phyloP scores from a whole-genome alignment of 1,140 invertebrate genomes.

The Psix sp. region DNA sequence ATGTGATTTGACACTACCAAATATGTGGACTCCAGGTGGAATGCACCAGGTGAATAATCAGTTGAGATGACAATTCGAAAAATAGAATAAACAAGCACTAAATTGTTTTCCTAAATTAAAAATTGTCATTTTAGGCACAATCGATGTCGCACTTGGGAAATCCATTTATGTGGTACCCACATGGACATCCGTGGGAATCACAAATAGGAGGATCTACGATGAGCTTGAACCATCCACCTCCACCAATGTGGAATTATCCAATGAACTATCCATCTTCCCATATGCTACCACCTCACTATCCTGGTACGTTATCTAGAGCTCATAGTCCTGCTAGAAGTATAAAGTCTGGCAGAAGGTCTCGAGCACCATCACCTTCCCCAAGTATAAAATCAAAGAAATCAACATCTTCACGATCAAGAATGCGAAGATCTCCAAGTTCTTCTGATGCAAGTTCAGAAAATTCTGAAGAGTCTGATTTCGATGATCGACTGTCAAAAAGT shows the following conservation, averaged over 20 bases:
- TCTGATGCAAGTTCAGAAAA: slow-evolving; percentile 76
- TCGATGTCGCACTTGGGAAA: slow-evolving; percentile 82
- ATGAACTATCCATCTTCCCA: slow-evolving; percentile 74
- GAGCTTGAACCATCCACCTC: slow-evolving; percentile 69
- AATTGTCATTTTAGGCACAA: slow-evolving; percentile 78
- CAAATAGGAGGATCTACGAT: slow-evolving; percentile 70
- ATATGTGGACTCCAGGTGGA: slow-evolving; percentile 68
- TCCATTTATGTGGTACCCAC: slow-evolving; percentile 76
- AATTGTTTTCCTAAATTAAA: too few relatives aligned
- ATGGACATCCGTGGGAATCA: slow-evolving; percentile 67
- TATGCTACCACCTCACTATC: slow-evolving; percentile 76
- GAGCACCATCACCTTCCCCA: slow-evolving; percentile 82
- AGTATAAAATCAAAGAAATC: slow-evolving; percentile 83
- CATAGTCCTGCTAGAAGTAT: slow-evolving; percentile 76
- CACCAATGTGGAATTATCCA: slow-evolving; percentile 68
- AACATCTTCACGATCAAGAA: slow-evolving; percentile 69
- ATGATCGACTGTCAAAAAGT: slow-evolving; percentile 76
- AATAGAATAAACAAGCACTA: too few relatives aligned
- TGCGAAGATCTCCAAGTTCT: slow-evolving; percentile 71
- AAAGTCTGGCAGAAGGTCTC: slow-evolving; percentile 74
- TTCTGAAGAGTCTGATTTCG: slow-evolving; percentile 79
- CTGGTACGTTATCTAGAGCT: slow-evolving; percentile 66
- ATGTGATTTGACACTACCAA: slow-evolving; percentile 68
- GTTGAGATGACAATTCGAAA: background rate
- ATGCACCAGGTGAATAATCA: slow-evolving; percentile 70